phyloP scores from a whole-genome alignment of 2,113 vertebrate genomes.

The Colaptes auratus region DNA sequence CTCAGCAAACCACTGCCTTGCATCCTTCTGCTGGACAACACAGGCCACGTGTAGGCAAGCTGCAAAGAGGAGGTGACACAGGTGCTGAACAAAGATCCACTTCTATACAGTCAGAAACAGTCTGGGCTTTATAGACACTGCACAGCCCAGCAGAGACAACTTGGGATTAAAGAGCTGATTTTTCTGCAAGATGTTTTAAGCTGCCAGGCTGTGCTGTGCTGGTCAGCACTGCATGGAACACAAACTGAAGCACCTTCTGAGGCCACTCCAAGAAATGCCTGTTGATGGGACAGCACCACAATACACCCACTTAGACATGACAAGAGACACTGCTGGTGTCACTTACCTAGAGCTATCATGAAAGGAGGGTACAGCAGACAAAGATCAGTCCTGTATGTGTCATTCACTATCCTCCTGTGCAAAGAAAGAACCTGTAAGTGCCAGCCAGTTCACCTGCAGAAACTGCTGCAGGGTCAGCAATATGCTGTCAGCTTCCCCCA shows the following conservation, averaged over 20 bases:
- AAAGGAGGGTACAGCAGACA: conserved; percentile 98
- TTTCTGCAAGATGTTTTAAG: neutral
- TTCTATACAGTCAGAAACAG: neutral
- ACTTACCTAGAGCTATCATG: conserved; percentile 98
- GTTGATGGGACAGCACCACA: neutral
- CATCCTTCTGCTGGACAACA: conserved; percentile 98
- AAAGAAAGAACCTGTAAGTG: conserved; percentile 70
- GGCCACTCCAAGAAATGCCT: neutral
- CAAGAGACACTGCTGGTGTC: neutral
- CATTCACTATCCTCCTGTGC: conserved; percentile 97
- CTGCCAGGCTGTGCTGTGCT: neutral
- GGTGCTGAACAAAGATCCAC: neutral
- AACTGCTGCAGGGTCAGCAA: neutral
- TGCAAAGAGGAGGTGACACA: conserved; percentile 61
- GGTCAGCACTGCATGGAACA: neutral
- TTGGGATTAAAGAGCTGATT: neutral
- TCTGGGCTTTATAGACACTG: neutral
- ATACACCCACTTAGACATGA: neutral
- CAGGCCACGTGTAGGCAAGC: conserved; percentile 97
- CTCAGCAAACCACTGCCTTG: conserved; percentile 98
- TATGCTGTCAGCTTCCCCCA: conserved; percentile 1
- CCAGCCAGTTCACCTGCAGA: conserved; percentile 4
- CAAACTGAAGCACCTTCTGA: neutral
- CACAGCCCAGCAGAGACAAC: neutral
- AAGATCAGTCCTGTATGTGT: conserved; percentile 98